These are phyloP conservation scores for Tylochromis polylepis DNA, from an alignment of 2,113 vertebrate genomes.

Conservation along the genomic window DNA sequence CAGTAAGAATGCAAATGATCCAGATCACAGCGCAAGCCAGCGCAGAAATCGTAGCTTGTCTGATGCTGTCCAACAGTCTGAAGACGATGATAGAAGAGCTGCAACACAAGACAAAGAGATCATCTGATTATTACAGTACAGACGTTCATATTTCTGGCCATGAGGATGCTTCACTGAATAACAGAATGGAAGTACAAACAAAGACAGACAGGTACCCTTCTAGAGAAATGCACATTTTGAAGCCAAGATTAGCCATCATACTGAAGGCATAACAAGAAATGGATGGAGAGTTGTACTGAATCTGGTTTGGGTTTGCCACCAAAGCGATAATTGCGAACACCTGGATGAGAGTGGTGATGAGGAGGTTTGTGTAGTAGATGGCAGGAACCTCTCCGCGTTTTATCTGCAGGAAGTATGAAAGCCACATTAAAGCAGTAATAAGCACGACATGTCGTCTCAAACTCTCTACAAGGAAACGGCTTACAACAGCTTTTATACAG, in stretches of 20 bases:
- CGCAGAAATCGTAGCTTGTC: neutral
- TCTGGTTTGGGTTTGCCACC: accelerated
- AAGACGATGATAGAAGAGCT: neutral
- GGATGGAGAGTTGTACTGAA: neutral
- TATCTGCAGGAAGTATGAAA: neutral
- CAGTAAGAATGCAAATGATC: neutral
- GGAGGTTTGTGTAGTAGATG: neutral
- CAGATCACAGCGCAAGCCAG: neutral
- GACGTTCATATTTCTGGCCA: neutral
- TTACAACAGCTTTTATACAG: neutral
- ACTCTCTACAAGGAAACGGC: neutral
- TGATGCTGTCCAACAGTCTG: neutral
- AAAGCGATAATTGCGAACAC: neutral
- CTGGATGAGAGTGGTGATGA: neutral
- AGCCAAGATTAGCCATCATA: neutral
- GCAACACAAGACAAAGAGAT: neutral
- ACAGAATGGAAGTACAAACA: neutral
- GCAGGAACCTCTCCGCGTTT: neutral
- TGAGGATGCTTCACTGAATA: neutral
- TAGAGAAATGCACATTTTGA: neutral
- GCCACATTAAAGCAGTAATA: neutral
- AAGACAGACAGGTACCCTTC: neutral
- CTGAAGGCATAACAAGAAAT: neutral
- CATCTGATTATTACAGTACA: neutral
- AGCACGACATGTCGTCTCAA: neutral